Evolutionary conservation across 2,888 invertebrate species (phyloP), one percentile per base, ranked within the genome.

Genomic region (Caenorhabditis virilis): DNA sequence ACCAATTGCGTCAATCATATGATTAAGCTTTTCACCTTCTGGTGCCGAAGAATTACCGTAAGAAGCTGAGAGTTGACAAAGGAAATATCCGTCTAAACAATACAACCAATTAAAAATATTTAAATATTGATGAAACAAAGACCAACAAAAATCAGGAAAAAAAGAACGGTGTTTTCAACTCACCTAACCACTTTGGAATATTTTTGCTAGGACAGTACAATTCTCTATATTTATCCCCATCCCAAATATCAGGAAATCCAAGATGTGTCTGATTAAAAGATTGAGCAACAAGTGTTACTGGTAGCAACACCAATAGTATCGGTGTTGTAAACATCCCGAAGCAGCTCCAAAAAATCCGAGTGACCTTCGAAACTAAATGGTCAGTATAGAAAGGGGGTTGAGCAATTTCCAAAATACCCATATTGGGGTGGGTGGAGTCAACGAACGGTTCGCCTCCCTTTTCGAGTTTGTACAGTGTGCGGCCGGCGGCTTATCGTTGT

Each of bases 1-100:
- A 26, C 79, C 82, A 23, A 83, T 78, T 2, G 80, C 83, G 42
- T 83, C 83, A 50, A 83, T 82, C 80, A 83, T 78, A 57, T 82
- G 82, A 38, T 68, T 80, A 45, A 83, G 65, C 45, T 72, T 72
- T 36, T 79, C 77, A 16, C 83, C 83, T 6, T 77, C 61, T 1
- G 78, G 75, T n/a, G 80, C 77, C 4, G 69, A 72, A 15, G 69
- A 61, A 26, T 76, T 77, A 26, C 83, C 83, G 54, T 83, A 83
- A 0, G 82, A 72, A 2, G 83, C 83, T 13, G 81, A 80, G 1
- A 82, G 52, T 67, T 83, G 83, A 48, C 83, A 82, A 22, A 83
- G 62, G 53, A 83, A 83, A 55, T 80, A 82, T 22, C 83, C 83
- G 55, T 83, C 82, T 78, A 57, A 42, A 70, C 49, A n/a, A 22